Percentiles rank a stretch among this genome's conserved stretches.
phyloP scores from a whole-genome alignment of 2,113 vertebrate species.

The Oostethus manadensis region DNA sequence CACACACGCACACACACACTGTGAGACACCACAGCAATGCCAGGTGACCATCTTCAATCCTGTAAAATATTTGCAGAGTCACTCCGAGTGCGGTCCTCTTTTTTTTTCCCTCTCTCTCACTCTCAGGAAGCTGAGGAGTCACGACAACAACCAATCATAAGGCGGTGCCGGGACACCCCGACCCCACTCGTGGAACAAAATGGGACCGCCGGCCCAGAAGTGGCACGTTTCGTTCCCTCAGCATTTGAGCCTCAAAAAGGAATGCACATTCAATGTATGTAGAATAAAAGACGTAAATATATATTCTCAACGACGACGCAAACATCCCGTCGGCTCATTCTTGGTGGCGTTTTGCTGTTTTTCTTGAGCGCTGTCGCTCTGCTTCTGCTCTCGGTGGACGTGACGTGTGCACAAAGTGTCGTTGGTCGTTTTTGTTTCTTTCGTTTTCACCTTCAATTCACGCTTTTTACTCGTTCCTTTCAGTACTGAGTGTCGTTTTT shows the following conservation, averaged over 20 bases:
- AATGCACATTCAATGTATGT: background rate
- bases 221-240: too few species aligned
- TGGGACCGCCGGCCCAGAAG: too few species aligned
- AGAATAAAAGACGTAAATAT: background rate
- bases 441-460: too few species aligned
- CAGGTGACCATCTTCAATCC: background rate
- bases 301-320: too few species aligned
- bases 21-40: background rate
- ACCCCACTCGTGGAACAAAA: too few species aligned
- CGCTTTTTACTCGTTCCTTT: conserved; percentile 10
- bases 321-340: too few species aligned
- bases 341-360: too few species aligned
- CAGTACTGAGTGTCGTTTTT: conserved; percentile 44
- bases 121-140: background rate
- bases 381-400: too few species aligned
- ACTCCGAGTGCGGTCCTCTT: background rate
- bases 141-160: too few species aligned
- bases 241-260: background rate
- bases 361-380: too few species aligned
- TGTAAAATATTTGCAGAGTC: conserved; percentile 1
- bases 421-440: background rate
- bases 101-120: background rate
- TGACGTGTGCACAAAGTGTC: too few species aligned
- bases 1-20: background rate
- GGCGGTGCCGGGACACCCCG: too few species aligned